Evolutionary conservation across 2,113 vertebrate genomes (phyloP).

Genomic region (Lamprologus callipterus): DNA sequence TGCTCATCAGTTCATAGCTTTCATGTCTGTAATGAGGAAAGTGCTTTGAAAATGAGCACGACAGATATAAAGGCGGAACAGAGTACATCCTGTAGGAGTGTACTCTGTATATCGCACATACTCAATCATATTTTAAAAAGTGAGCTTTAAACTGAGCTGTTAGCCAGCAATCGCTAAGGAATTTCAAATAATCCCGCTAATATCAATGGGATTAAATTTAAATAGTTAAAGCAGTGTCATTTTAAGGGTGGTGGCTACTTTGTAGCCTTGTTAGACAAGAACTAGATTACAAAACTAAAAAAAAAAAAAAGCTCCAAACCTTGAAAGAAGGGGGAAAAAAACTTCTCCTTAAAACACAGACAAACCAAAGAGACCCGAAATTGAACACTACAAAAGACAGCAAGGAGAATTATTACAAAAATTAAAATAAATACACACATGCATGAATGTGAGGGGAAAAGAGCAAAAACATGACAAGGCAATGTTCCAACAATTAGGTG

Average conservation of each 20-base stretch:
- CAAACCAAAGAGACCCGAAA: neutral
- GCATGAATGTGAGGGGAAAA: neutral
- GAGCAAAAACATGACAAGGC: neutral
- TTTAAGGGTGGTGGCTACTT: neutral
- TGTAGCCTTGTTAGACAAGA: neutral
- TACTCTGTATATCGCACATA: neutral
- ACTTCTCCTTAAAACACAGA: neutral
- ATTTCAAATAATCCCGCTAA: neutral
- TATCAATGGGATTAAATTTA: neutral
- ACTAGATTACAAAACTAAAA: neutral
- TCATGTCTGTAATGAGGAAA: constrained; percentile 13
- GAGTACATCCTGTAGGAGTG: neutral
- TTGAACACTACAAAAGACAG: neutral
- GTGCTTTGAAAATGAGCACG: constrained; percentile 12
- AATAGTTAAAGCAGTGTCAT: neutral
- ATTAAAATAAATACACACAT: neutral
- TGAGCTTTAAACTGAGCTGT: neutral
- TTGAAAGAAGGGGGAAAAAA: rapidly evolving
- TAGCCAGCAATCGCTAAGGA: neutral
- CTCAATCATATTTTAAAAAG: neutral
- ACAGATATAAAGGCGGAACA: neutral
- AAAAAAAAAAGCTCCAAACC: neutral
- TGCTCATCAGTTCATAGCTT: constrained; percentile 13
- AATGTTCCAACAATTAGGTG: neutral
- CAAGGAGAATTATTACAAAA: neutral